Conservation (phyloP, 2,888 invertebrate species). For the Drosophila neotestacea region DNA sequence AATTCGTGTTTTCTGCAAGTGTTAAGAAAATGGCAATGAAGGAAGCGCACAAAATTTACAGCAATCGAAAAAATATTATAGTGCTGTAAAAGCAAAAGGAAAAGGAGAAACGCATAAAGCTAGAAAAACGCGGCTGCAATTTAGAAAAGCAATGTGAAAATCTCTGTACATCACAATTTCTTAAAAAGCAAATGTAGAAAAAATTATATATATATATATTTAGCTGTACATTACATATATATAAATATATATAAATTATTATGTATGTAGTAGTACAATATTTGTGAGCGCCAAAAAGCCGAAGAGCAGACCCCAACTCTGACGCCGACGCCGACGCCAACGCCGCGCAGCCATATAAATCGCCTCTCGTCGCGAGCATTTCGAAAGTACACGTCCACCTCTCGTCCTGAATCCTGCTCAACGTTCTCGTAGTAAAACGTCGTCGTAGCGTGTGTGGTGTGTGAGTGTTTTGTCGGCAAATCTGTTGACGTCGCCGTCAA, state of each 20-base stretch:
- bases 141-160: slow-evolving; percentile 66
- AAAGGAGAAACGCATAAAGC: slow-evolving; percentile 17
- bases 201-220: slow-evolving; percentile 36
- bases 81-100: slow-evolving; percentile 29
- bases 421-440: slow-evolving; percentile 66
- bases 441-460: slow-evolving; percentile 41
- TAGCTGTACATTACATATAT: slow-evolving; percentile 50
- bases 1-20: slow-evolving; percentile 28
- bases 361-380: slow-evolving; percentile 59
- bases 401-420: slow-evolving; percentile 25
- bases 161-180: slow-evolving; percentile 82
- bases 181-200: slow-evolving; percentile 66
- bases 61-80: slow-evolving; percentile 10
- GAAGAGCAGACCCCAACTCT: slow-evolving; percentile 59
- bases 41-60: slow-evolving; percentile 29
- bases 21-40: slow-evolving; percentile 8
- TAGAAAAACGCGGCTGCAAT: slow-evolving; percentile 41
- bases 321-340: slow-evolving; percentile 42
- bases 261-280: slow-evolving; percentile 50
- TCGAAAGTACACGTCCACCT: slow-evolving; percentile 57
- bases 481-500: slow-evolving; percentile 36
- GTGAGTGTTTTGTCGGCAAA: slow-evolving; percentile 66
- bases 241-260: slow-evolving; percentile 49
- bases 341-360: slow-evolving; percentile 73
- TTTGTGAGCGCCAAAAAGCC: slow-evolving; percentile 78